A percentile compares a stretch with the other conserved stretches of the same genome.
Conservation (phyloP, 2,113 vertebrate species). For the Progne subis region DNA sequence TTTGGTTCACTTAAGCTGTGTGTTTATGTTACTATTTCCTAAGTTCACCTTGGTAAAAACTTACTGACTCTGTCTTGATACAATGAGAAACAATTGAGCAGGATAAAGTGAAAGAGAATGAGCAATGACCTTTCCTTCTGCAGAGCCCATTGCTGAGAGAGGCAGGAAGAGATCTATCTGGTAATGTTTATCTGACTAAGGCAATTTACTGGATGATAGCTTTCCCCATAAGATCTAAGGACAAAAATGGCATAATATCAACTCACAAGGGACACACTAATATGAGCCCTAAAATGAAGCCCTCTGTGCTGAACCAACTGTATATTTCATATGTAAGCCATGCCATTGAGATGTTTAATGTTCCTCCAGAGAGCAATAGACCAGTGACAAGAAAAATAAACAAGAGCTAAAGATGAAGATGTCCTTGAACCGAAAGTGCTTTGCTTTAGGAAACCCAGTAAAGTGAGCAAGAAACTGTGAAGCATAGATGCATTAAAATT, state of each 20-base stretch:
- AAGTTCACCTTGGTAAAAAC: conserved; percentile 50
- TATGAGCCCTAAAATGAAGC: conserved; percentile 60
- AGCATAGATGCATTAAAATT: conserved; percentile 36
- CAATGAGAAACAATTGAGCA: conserved; percentile 22
- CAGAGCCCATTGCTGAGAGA: conserved; percentile 40
- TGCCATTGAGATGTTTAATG: conserved; percentile 58
- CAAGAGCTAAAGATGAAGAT: conserved; percentile 66
- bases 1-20: conserved; percentile 30
- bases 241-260: conserved; percentile 66
- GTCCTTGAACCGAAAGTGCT: conserved; percentile 64
- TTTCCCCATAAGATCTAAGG: conserved; percentile 60
- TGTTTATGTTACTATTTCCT: conserved; percentile 25
- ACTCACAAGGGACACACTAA: conserved; percentile 43
- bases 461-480: conserved; percentile 37
- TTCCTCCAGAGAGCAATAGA: conserved; percentile 58
- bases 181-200: conserved; percentile 61
- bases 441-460: conserved; percentile 52
- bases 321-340: conserved; percentile 53
- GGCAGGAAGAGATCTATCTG: conserved; percentile 54
- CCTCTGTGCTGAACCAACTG: conserved; percentile 48
- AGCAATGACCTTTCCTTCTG: conserved; percentile 49
- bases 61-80: neutral
- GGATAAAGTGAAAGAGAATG: conserved; percentile 32
- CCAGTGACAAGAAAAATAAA: conserved; percentile 72
- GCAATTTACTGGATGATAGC: conserved; percentile 68